These are phyloP conservation scores for Drosophila subquinaria DNA, from an alignment of 2,888 invertebrate species.

Conservation along the genomic window DNA sequence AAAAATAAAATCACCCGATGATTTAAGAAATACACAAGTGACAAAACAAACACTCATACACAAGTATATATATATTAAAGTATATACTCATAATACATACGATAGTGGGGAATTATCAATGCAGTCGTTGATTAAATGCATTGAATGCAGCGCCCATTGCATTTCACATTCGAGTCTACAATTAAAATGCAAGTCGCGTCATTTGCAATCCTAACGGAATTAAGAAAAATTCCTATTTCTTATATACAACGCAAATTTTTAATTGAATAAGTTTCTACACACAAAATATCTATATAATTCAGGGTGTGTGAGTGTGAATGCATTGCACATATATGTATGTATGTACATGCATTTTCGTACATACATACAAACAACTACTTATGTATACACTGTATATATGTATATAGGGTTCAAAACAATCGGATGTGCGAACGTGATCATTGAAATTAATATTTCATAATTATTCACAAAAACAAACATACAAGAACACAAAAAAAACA, in stretches of 20 bases:
- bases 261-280: constrained; percentile 59
- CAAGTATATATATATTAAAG: constrained; percentile 1
- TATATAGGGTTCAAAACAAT: constrained; percentile 12
- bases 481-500: constrained; percentile 10
- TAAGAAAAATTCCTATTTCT: constrained; percentile 25
- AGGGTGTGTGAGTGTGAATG: constrained; percentile 21
- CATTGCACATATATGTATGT: constrained; percentile 12
- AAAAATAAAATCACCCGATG: constrained; percentile 35
- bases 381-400: constrained; percentile 17
- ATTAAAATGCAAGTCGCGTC: constrained; percentile 25
- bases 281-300: constrained; percentile 7
- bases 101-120: constrained; percentile 22
- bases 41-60: constrained; percentile 33
- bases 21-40: constrained; percentile 35
- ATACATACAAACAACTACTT: constrained; percentile 21
- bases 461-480: constrained; percentile 15
- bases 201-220: constrained; percentile 36
- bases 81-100: constrained; percentile 5
- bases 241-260: constrained; percentile 52
- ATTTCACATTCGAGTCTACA: constrained; percentile 5
- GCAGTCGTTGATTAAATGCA: constrained; percentile 18
- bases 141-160: constrained; percentile 29
- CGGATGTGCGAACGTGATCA: constrained; percentile 49
- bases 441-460: constrained; percentile 6
- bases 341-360: constrained; percentile 28